These are phyloP conservation scores for Hyperoodon ampullatus DNA, from an alignment of 2,113 vertebrate species.

Conservation along the genomic window DNA sequence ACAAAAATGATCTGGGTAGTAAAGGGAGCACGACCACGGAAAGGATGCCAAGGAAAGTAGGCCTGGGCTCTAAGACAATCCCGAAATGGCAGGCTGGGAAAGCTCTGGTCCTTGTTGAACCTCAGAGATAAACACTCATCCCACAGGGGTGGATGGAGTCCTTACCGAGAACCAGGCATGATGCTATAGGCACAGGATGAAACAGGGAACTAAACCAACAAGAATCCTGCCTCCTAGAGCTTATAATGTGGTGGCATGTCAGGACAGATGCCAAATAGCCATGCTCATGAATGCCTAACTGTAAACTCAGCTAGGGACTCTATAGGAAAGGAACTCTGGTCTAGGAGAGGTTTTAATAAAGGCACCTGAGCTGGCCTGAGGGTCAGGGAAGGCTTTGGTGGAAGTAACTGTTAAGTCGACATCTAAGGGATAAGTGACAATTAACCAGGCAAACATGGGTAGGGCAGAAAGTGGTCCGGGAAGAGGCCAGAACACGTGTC, in stretches of 20 bases:
- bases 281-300: fast-evolving
- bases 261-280: not conserved
- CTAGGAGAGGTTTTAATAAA: not conserved
- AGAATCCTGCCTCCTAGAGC: not conserved
- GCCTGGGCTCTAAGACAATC: not conserved
- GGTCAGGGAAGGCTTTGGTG: not conserved
- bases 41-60: not conserved
- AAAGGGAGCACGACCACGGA: not conserved
- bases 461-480: not conserved
- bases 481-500: not conserved
- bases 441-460: not conserved
- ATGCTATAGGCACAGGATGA: fast-evolving
- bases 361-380: not conserved
- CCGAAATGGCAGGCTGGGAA: not conserved
- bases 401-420: not conserved
- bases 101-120: not conserved
- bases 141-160: not conserved
- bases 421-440: not conserved
- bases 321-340: not conserved
- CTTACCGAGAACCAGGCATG: fast-evolving
- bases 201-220: not conserved
- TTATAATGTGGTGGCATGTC: fast-evolving
- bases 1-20: fast-evolving
- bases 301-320: not conserved
- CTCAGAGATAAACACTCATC: not conserved